These are phyloP conservation scores for Notospermus geniculatus DNA, from an alignment of 1,140 invertebrate genomes.

Conservation along the genomic window DNA sequence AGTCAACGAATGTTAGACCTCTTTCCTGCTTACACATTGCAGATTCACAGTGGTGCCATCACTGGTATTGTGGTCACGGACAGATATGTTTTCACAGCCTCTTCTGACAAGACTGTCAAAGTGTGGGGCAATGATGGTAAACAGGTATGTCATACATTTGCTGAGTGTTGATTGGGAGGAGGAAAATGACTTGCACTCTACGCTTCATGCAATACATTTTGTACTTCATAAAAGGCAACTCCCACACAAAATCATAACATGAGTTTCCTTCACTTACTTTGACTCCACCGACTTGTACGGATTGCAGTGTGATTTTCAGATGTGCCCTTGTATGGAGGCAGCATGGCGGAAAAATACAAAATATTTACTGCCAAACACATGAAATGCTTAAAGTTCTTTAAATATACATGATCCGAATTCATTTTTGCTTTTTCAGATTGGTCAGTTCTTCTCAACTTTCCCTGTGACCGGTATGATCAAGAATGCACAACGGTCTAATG, in stretches of 20 bases:
- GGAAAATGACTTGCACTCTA: no score
- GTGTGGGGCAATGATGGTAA: constrained; percentile 28
- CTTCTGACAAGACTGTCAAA: constrained; percentile 33
- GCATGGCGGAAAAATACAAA: no score
- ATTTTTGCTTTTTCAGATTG: constrained; percentile 29
- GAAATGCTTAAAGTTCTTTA: no score
- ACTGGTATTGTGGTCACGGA: constrained; percentile 20
- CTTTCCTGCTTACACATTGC: constrained; percentile 12
- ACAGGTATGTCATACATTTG: constrained; percentile 25
- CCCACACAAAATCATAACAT: no score
- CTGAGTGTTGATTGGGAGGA: no score
- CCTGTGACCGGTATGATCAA: constrained; percentile 29
- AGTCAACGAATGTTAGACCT: constrained; percentile 2
- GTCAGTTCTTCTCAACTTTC: constrained; percentile 36
- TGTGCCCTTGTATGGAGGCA: no score
- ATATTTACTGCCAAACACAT: no score
- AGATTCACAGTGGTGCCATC: constrained; percentile 28
- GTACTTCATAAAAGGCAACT: no score
- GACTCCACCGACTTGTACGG: no score
- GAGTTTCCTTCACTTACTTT: no score
- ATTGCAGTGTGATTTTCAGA: neutral
- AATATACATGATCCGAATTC: no score
- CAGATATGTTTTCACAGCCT: constrained; percentile 28
- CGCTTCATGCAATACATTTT: no score
- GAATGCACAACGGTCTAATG: neutral